Evolutionary conservation across 2,113 vertebrate species (phyloP).

Genomic region (Pachycephala philippinensis): DNA sequence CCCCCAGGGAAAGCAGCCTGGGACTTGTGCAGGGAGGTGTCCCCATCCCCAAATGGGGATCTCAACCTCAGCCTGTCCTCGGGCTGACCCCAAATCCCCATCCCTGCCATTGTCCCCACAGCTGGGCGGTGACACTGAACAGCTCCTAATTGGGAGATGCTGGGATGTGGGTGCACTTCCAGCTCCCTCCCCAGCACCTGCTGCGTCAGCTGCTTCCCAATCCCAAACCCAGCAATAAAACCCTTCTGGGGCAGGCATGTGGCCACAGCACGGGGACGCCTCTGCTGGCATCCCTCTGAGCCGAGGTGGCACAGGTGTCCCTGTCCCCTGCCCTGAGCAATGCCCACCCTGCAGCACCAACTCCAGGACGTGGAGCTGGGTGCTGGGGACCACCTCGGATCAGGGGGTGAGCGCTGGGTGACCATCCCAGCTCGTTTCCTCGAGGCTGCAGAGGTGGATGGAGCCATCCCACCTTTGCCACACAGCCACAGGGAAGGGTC

Average conservation of each 20-base stretch:
- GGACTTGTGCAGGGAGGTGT: not conserved
- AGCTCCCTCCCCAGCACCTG: not conserved
- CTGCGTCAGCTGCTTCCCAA: constrained; percentile 22
- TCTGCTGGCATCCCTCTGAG: fast-evolving
- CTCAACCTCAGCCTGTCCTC: not conserved
- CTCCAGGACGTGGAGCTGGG: fast-evolving
- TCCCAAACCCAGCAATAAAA: not conserved
- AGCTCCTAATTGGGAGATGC: not conserved
- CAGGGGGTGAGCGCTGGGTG: fast-evolving
- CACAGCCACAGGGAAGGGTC: not conserved
- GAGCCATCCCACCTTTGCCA: not conserved
- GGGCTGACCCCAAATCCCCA: not conserved
- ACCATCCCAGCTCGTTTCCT: not conserved
- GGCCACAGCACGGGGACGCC: not conserved
- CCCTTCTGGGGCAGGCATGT: not conserved
- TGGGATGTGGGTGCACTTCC: not conserved
- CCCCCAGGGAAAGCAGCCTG: not conserved
- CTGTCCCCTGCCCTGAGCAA: fast-evolving
- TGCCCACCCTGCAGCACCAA: not conserved
- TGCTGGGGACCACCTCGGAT: not conserved
- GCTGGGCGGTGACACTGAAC: not conserved
- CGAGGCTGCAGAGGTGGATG: not conserved
- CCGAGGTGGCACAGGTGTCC: fast-evolving
- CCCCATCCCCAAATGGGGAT: fast-evolving
- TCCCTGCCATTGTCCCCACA: fast-evolving